Conservation (phyloP, 2,113 vertebrate genomes). For the Anguilla japonica region DNA sequence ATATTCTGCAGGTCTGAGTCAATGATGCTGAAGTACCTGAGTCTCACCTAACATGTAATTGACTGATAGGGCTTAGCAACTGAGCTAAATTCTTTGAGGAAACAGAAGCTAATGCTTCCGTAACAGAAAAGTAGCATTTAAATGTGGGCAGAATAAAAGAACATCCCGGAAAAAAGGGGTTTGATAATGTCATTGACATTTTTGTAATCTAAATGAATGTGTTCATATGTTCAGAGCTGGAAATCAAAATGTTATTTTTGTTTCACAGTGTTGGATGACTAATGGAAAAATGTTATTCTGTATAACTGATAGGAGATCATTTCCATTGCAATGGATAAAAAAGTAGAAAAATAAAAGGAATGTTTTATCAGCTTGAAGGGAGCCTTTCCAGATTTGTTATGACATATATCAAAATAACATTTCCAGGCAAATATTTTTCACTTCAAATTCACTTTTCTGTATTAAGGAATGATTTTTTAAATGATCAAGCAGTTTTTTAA, state of each 20-base stretch:
- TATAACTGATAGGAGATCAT: not conserved
- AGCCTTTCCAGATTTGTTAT: not conserved
- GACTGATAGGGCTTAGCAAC: not conserved
- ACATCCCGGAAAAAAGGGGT: too few relatives aligned
- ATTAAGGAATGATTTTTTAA: too few relatives aligned
- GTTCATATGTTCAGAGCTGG: not conserved
- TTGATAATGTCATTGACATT: not conserved
- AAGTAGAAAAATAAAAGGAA: not conserved
- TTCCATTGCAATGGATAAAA: not conserved
- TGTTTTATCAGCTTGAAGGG: not conserved
- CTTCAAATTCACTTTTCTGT: too few relatives aligned
- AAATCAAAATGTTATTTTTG: not conserved
- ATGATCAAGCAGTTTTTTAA: not conserved
- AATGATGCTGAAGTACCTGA: not conserved
- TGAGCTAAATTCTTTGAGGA: not conserved
- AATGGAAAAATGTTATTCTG: not conserved
- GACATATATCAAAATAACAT: constrained; percentile 8
- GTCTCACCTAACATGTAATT: not conserved
- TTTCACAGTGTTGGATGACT: not conserved
- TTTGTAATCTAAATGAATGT: not conserved
- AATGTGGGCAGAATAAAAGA: too few relatives aligned
- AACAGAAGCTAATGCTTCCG: too few relatives aligned
- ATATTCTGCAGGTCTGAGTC: too few relatives aligned
- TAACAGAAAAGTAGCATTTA: too few relatives aligned
- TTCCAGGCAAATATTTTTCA: not conserved